These are phyloP conservation scores for Trichomycterus rosablanca DNA, from an alignment of 2,113 vertebrate genomes.

Conservation along the genomic window DNA sequence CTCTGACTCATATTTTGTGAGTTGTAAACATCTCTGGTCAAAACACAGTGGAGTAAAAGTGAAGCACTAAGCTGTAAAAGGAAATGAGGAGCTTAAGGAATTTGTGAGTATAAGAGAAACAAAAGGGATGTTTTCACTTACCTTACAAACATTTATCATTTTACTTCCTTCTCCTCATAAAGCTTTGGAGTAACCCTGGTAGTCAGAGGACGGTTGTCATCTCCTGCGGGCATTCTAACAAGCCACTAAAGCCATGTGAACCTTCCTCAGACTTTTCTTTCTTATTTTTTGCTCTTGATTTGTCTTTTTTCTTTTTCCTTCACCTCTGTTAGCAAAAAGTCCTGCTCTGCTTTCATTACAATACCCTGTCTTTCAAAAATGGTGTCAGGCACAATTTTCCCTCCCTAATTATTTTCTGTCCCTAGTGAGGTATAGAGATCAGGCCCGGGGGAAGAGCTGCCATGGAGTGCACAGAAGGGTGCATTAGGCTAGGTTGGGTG, in stretches of 20 bases:
- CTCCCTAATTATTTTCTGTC: constrained; percentile 74
- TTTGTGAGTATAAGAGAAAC: neutral
- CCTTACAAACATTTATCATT: constrained; percentile 5
- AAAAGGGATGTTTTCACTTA: neutral
- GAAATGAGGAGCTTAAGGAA: neutral
- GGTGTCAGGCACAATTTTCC: constrained; percentile 74
- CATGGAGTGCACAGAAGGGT: constrained; percentile 36
- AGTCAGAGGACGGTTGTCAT: constrained; percentile 53
- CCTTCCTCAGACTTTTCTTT: constrained; percentile 60
- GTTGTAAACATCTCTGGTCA: no score
- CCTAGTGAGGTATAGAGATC: constrained; percentile 68
- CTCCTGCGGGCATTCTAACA: constrained; percentile 60
- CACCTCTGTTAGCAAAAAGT: constrained; percentile 64
- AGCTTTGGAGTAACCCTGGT: neutral
- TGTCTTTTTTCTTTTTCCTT: neutral
- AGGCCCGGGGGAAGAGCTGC: constrained; percentile 67
- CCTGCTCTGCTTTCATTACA: constrained; percentile 75
- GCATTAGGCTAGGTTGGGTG: constrained; percentile 46
- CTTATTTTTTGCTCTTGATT: constrained; percentile 54
- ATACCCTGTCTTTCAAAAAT: constrained; percentile 74
- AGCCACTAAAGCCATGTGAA: constrained; percentile 60
- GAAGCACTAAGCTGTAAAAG: no score
- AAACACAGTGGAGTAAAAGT: no score
- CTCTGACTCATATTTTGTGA: no score
- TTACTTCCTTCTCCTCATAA: neutral